Evolutionary conservation across 1,140 invertebrate genomes (phyloP).

Genomic region (Neotoxoptera formosana): DNA sequence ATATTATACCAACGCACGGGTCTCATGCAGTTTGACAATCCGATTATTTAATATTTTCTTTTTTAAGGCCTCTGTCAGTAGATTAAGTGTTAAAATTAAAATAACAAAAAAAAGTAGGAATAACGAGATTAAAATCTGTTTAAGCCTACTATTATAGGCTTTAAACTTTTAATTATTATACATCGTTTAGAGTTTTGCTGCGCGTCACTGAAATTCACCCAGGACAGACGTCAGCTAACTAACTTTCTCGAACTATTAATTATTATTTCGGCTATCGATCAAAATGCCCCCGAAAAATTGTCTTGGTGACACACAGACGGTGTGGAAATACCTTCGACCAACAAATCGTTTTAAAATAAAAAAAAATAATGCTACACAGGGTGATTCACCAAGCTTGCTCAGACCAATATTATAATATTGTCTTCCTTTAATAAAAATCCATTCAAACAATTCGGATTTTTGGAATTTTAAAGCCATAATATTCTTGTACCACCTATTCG

Average conservation of each 20-base stretch:
- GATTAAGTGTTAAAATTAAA: neutral
- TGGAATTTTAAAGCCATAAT: too few species aligned
- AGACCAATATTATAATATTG: too few species aligned
- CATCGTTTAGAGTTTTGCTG: neutral
- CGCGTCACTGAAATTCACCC: neutral
- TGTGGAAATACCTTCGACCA: neutral
- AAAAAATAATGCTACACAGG: neutral
- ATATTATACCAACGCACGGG: neutral
- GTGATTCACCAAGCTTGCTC: neutral
- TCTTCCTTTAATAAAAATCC: too few species aligned
- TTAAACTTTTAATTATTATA: conserved; percentile 10
- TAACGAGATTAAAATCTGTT: neutral
- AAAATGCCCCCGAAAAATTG: neutral
- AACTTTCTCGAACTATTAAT: neutral
- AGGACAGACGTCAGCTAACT: neutral
- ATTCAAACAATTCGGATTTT: too few species aligned
- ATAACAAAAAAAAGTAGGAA: neutral
- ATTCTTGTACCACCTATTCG: too few species aligned
- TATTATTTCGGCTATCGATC: neutral
- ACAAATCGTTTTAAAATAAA: neutral
- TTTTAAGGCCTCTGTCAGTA: neutral
- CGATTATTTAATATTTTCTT: neutral
- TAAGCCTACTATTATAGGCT: neutral
- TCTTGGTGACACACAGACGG: neutral
- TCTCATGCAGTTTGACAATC: neutral